Conservation (phyloP, 2,888 invertebrate species). For the Campaea margaritaria region DNA sequence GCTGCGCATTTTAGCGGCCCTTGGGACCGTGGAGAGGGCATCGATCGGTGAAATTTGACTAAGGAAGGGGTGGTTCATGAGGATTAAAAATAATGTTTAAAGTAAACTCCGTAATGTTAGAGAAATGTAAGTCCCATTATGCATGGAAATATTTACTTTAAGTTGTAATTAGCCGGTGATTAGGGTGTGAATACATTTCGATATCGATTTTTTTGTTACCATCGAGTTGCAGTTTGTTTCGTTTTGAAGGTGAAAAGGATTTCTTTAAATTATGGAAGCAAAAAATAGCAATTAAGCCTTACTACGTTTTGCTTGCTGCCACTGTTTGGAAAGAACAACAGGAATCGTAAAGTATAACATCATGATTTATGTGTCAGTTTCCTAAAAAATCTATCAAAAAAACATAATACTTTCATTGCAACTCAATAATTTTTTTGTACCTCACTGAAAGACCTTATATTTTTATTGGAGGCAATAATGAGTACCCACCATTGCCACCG, state of each 20-base stretch:
- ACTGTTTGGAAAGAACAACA: too few species aligned
- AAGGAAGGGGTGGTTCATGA: slow-evolving; percentile 8
- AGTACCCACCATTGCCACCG: too few species aligned
- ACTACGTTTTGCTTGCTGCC: too few species aligned
- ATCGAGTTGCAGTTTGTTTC: too few species aligned
- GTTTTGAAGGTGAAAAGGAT: too few species aligned
- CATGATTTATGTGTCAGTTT: neutral
- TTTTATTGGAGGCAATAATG: neutral
- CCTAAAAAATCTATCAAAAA: neutral
- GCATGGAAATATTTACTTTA: neutral
- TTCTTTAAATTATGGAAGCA: too few species aligned
- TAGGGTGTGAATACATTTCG: too few species aligned
- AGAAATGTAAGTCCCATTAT: neutral
- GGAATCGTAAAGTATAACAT: too few species aligned
- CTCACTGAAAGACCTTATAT: neutral
- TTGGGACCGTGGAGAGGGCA: slow-evolving; percentile 10
- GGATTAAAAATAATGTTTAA: slow-evolving; percentile 24
- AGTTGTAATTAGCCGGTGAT: too few species aligned
- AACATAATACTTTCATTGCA: neutral
- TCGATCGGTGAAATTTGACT: slow-evolving; percentile 26
- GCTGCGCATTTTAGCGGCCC: slow-evolving; percentile 24
- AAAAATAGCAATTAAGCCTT: too few species aligned
- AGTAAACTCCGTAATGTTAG: neutral
- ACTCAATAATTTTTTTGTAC: neutral
- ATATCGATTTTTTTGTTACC: too few species aligned